Evolutionary conservation across 2,888 invertebrate species (phyloP).

Genomic region (Drosophila melanosoma): DNA sequence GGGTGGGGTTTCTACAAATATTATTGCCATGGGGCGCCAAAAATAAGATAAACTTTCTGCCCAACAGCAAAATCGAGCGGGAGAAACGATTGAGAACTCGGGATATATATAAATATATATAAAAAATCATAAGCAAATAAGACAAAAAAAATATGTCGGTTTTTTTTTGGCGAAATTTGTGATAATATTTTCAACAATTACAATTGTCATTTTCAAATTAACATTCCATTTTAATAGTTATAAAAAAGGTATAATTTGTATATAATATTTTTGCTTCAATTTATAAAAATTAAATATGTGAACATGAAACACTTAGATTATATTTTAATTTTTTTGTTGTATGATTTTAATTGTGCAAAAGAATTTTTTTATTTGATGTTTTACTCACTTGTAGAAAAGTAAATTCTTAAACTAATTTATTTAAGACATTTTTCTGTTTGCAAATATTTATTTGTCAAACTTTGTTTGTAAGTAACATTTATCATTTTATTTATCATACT

Average conservation of each 20-base stretch:
- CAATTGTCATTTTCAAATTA: neutral
- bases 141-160: neutral
- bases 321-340: neutral
- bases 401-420: neutral
- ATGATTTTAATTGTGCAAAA: too few species aligned
- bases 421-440: neutral
- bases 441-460: neutral
- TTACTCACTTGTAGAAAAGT: neutral
- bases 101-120: neutral
- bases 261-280: neutral
- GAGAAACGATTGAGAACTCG: neutral
- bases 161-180: neutral
- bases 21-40: slow-evolving; percentile 23
- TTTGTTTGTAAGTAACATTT: neutral
- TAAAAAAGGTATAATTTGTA: neutral
- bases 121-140: neutral
- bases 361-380: neutral
- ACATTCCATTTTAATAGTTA: neutral
- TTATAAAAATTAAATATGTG: neutral
- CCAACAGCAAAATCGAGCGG: neutral
- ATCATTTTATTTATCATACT: neutral
- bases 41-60: slow-evolving; percentile 27
- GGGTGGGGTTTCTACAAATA: neutral
- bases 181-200: rapidly evolving
- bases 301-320: neutral